A percentile compares a stretch with the other conserved stretches of the same genome.
Evolutionary conservation across 2,113 vertebrate species (phyloP).

Genomic region (Octodon degus): DNA sequence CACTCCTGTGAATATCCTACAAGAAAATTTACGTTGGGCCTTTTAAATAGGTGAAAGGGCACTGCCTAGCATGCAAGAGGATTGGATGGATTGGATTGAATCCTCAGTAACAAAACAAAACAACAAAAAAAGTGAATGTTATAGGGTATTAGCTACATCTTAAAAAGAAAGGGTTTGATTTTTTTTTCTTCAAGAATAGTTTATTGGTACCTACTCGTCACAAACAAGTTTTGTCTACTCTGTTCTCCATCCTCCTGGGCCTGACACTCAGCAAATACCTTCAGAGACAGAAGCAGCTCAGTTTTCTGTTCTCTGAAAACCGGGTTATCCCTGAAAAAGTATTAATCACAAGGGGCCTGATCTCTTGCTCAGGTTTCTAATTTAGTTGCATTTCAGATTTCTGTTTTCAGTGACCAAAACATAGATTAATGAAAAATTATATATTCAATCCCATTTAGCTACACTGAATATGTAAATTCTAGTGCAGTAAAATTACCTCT

Average conservation of each 20-base stretch:
- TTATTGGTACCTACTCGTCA: not conserved
- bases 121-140: not conserved
- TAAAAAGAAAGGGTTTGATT: not conserved
- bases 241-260: not conserved
- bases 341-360: not conserved
- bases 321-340: not conserved
- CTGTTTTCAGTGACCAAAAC: conserved; percentile 7
- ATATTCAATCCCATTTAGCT: not conserved
- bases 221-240: not conserved
- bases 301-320: not conserved
- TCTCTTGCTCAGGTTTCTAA: conserved; percentile 7
- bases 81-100: not conserved
- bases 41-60: not conserved
- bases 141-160: not conserved
- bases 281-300: not conserved
- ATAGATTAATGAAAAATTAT: conserved; percentile 11
- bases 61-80: not conserved
- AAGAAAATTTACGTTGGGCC: not conserved
- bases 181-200: not conserved
- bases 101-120: not conserved
- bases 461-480: not conserved
- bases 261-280: not conserved
- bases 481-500: conserved; percentile 16
- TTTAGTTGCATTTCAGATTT: not conserved
- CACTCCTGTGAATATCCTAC: not conserved